These are phyloP conservation scores for Dreissena polymorpha DNA, from an alignment of 1,140 invertebrate genomes.

Conservation along the genomic window DNA sequence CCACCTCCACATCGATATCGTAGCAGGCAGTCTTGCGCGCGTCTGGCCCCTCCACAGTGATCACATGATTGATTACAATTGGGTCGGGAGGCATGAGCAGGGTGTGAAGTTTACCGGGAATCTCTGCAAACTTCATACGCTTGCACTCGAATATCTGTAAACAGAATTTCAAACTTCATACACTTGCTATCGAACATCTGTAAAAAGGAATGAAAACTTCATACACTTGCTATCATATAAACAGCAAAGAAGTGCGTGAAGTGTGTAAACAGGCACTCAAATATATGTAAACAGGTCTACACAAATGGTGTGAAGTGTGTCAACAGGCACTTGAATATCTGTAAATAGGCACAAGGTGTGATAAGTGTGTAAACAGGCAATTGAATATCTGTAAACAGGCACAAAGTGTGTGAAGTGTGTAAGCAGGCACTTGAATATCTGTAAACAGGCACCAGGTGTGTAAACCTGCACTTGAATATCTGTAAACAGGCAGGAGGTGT, in stretches of 20 bases:
- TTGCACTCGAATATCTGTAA: conserved; percentile 91
- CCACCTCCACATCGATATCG: conserved; percentile 99
- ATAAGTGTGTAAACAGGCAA: too few species aligned
- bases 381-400: too few species aligned
- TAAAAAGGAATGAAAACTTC: not conserved
- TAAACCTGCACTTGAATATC: too few species aligned
- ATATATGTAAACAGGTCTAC: too few species aligned
- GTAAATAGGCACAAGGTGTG: too few species aligned
- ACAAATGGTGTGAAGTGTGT: too few species aligned
- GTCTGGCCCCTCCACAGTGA: conserved; percentile 91
- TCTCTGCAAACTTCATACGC: conserved; percentile 99
- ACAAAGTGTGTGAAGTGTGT: too few species aligned
- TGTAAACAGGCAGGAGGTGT: too few species aligned
- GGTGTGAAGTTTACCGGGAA: conserved; percentile 96
- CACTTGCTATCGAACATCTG: not conserved
- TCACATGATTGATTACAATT: conserved; percentile 99
- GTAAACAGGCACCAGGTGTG: too few species aligned
- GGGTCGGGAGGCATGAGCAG: conserved; percentile 98
- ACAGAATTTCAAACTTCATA: not conserved
- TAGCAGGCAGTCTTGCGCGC: conserved; percentile 99
- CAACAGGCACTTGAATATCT: too few species aligned
- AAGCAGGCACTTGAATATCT: too few species aligned
- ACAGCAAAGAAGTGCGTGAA: not conserved
- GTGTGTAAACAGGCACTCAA: too few species aligned
- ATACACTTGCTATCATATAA: not conserved